phyloP scores from a whole-genome alignment of 2,797 vertebrate species.

The Takifugu ocellatus region DNA sequence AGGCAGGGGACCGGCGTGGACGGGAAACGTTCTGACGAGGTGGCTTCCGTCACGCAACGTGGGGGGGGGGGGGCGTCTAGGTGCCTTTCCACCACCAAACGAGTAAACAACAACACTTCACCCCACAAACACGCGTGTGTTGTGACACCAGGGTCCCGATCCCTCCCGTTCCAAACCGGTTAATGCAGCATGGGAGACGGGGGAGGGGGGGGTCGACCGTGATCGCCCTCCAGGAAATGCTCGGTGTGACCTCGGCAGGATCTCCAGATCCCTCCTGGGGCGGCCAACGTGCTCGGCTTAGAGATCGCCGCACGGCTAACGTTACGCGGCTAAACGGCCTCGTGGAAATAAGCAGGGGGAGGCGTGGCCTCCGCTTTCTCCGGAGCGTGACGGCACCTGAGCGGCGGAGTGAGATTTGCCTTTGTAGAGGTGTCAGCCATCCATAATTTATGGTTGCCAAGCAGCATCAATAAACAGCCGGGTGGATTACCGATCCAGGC shows the following conservation, averaged over 20 bases:
- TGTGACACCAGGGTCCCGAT: too few relatives aligned
- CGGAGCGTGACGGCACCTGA: slow-evolving; percentile 69
- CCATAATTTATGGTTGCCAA: slow-evolving; percentile 51
- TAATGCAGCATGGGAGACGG: slow-evolving; percentile 37
- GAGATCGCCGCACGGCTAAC: slow-evolving; percentile 75
- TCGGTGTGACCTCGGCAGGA: slow-evolving; percentile 75
- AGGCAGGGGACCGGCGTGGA: slow-evolving; percentile 41
- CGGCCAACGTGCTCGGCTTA: slow-evolving; percentile 78
- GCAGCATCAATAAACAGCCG: too few relatives aligned
- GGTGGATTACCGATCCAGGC: too few relatives aligned
- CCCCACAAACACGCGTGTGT: too few relatives aligned
- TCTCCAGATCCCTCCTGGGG: slow-evolving; percentile 80
- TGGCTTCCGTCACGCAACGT: slow-evolving; percentile 10
- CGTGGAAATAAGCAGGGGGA: slow-evolving; percentile 31
- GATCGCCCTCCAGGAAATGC: slow-evolving; percentile 79
- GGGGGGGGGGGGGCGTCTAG: too few relatives aligned
- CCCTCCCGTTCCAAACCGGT: slow-evolving; percentile 63
- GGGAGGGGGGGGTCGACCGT: slow-evolving; percentile 48
- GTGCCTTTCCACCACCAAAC: too few relatives aligned
- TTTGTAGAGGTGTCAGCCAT: slow-evolving; percentile 38
- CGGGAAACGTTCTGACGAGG: slow-evolving; percentile 58
- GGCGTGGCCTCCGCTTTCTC: slow-evolving; percentile 56
- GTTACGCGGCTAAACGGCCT: slow-evolving; percentile 43
- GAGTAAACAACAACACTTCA: too few relatives aligned
- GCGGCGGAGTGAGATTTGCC: slow-evolving; percentile 17